A percentile compares a stretch with the other conserved stretches of the same genome.
Evolutionary conservation across 2,113 vertebrate species (phyloP).

Genomic region (Artemisiospiza belli): DNA sequence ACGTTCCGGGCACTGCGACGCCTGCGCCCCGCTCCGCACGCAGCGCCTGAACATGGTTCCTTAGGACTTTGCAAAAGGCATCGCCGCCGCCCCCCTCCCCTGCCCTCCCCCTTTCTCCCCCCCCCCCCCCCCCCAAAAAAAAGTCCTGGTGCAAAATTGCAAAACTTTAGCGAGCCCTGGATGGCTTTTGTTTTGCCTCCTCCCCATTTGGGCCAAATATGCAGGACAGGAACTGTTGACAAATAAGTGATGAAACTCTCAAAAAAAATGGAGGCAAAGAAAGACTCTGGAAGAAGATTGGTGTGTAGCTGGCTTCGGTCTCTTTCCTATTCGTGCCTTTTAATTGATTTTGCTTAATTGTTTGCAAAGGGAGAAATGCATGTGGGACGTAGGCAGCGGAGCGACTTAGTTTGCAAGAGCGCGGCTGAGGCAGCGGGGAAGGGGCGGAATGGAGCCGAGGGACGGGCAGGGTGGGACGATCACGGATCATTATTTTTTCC

Average conservation of each 20-base stretch:
- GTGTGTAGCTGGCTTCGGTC: constrained; percentile 84
- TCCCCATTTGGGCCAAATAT: constrained; percentile 71
- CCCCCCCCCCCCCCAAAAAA: not conserved
- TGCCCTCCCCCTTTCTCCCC: too few relatives aligned
- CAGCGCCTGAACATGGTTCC: too few relatives aligned
- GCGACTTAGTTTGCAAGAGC: constrained; percentile 20
- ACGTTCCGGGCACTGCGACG: too few relatives aligned
- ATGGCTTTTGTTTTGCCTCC: constrained; percentile 71
- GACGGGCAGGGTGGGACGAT: constrained; percentile 59
- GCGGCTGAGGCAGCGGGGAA: constrained; percentile 8
- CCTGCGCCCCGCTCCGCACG: too few relatives aligned
- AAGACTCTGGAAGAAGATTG: constrained; percentile 92
- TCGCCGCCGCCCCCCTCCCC: too few relatives aligned
- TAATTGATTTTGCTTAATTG: constrained; percentile 53
- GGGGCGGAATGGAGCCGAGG: constrained; percentile 65
- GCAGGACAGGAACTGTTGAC: constrained; percentile 78
- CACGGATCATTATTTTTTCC: not conserved
- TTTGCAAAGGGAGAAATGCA: constrained; percentile 50
- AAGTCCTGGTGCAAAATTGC: constrained; percentile 80
- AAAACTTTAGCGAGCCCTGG: constrained; percentile 77
- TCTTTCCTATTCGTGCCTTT: constrained; percentile 67
- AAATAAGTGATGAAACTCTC: constrained; percentile 83
- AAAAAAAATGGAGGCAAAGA: constrained; percentile 87
- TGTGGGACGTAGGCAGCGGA: not conserved
- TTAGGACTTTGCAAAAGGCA: too few relatives aligned